Base-by-base conservation (phyloP, 2,888 invertebrate species). In the Meteorus cinctellus region DNA sequence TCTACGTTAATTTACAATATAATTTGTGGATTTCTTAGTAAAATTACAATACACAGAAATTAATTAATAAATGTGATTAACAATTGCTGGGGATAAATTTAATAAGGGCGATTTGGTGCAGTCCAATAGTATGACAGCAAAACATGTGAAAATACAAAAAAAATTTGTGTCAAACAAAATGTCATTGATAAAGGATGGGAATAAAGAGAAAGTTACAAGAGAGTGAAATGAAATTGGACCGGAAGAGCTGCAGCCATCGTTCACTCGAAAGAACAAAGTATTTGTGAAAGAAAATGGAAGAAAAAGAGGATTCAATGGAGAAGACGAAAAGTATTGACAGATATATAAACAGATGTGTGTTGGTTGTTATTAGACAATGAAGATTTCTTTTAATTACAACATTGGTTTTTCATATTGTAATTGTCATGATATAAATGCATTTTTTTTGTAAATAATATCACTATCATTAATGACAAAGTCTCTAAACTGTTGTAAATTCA, bases 371-470 rank as follows among this genome's bases (percentile, higher is more conserved):
- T 48, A 51, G 66, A 71, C 70, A 19, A 66, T 51, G 19, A 63
- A 70, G 41, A 77, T 71, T 86, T 86, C 34, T 87, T 88, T 88
- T 88, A 88, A 88, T 88, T 89, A 88, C 86, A 87, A 87, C 87
- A 87, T 24, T 24, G 24, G 87, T 87, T 82, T 81, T 76, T 68
- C 77, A 72, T 81, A 75, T 74, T 74, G 74, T 70, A 79, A 77
- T 79, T 79, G 81, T 83, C 0, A 34, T 8, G 34, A 34, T 6
- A 8, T 34, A 8, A 34, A 34, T 34, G 34, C 8, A 34, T 6
- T 34, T 34, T 34, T 34, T 1, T 34, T 34, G 1, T 2, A 8
- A 8, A 34, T 34, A 34, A 34, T 34, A 34, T 34, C 2, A 0
- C 8, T 8, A 34, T 34, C 34, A 34, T 6, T 8, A 34, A 34